Conservation (phyloP, 1,140 invertebrate species). For the Zaprionus davidi region DNA sequence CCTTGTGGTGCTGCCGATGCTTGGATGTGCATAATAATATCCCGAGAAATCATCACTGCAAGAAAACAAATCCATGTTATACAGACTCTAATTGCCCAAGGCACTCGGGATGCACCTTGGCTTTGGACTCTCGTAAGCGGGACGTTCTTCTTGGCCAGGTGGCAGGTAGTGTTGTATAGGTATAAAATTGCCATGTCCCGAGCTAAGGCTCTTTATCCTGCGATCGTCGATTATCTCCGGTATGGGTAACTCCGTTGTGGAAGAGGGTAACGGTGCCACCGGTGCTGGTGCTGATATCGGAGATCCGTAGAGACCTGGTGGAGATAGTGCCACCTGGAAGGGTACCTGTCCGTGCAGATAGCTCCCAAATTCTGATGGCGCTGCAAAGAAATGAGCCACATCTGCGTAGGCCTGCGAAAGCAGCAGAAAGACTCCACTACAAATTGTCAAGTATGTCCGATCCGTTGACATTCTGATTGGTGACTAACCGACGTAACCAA, state of each 20-base stretch:
- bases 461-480: constrained; percentile 52
- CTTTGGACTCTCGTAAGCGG: constrained; percentile 69
- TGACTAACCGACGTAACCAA: constrained; percentile 41
- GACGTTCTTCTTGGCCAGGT: constrained; percentile 59
- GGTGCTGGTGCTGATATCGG: constrained; percentile 52
- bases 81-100: neutral
- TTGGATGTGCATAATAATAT: constrained; percentile 62
- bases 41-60: constrained; percentile 50
- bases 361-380: constrained; percentile 46
- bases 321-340: constrained; percentile 37
- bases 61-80: neutral
- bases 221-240: constrained; percentile 79
- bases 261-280: constrained; percentile 40
- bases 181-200: constrained; percentile 61
- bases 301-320: constrained; percentile 44
- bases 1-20: constrained; percentile 33
- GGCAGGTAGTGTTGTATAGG: constrained; percentile 73
- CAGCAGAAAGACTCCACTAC: neutral
- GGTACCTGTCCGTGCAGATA: constrained; percentile 47
- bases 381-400: constrained; percentile 67
- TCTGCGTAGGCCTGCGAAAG: constrained; percentile 31
- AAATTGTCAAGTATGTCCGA: constrained; percentile 38
- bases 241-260: constrained; percentile 66
- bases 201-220: constrained; percentile 47
- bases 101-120: constrained; percentile 44